These are phyloP conservation scores for Bergia sp. DNA, from an alignment of 92 coral and sea anemone genomes.

Conservation along the genomic window DNA sequence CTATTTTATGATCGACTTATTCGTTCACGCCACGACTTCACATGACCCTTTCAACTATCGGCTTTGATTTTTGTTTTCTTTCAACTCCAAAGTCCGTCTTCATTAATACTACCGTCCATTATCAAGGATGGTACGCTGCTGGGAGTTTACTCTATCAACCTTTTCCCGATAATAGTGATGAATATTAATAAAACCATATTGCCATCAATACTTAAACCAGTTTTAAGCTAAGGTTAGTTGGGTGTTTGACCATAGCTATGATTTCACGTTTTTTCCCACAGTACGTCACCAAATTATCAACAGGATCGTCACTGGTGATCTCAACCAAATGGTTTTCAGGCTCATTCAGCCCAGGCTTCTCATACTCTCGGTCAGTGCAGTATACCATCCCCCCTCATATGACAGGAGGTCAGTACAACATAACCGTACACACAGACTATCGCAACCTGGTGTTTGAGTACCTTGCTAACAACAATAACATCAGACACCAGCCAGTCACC, in stretches of 20 bases:
- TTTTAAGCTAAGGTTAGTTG: too few species aligned
- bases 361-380: slow-evolving; percentile 53
- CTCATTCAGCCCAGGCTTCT: slow-evolving; percentile 54
- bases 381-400: slow-evolving; percentile 55
- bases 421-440: slow-evolving; percentile 70
- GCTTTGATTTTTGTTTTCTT: not conserved
- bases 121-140: too few species aligned
- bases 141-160: not conserved
- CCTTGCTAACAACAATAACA: slow-evolving; percentile 58
- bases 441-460: slow-evolving; percentile 66
- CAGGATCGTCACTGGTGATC: not conserved
- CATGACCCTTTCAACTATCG: not conserved
- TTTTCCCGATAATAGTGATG: too few species aligned
- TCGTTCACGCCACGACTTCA: not conserved
- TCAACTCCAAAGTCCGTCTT: not conserved
- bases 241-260: not conserved
- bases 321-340: slow-evolving; percentile 63
- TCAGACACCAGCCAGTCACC: slow-evolving; percentile 44
- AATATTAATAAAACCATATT: too few species aligned
- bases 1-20: too few species aligned
- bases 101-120: too few species aligned
- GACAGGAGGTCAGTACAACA: slow-evolving; percentile 61
- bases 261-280: not conserved
- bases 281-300: slow-evolving; percentile 13
- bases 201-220: not conserved